Evolutionary conservation across 2,113 vertebrate genomes (phyloP), one percentile per base, ranked within the genome.

Genomic region (Lates calcarifer): DNA sequence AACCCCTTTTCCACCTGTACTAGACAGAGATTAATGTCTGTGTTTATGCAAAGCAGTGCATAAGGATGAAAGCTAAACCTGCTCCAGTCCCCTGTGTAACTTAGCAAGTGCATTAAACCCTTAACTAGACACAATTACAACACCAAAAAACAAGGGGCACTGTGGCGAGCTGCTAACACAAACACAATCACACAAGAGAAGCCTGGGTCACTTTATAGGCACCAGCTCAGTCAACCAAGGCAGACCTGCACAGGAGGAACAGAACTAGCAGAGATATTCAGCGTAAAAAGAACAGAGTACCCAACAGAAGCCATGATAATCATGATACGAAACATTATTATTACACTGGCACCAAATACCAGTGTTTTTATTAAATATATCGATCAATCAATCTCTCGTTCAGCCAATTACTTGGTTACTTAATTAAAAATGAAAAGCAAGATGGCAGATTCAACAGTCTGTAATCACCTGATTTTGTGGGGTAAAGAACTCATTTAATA

Each of bases 41-140:
- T 76, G 26, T 71, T 72, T 43, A 66, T 28, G 29, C 9, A 66
- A n/a, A 41, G 8, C 51, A 65, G 20, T 20, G 14, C n/a, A 60
- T 17, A 1, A 31, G 24, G 7, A 53, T 18, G 22, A 68, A 45
- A 62, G n/a, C 17, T 62, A 11, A 60, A 33, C 26, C 39, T 62
- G 14, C 61, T 49, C 41, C 61, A 33, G 58, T 12, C 9, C 6
- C 17, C 39, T 39, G 33, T 53, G 69, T 39, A 61, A 51, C 53
- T 51, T 15, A 51, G 60, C 24, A 2, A 8, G 20, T 10, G 22
- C 3, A 37, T 31, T 35, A 20, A 77, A 60, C 29, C 24, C 49
- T 26, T 24, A 47, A 58, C 31, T 22, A n/a, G 26, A 74, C 45
- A 33, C 4, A 41, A 47, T 26, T 47, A 63, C 43, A 70, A 65